Evolutionary conservation across 1,140 invertebrate genomes (phyloP).

Genomic region (Ephestia elutella): DNA sequence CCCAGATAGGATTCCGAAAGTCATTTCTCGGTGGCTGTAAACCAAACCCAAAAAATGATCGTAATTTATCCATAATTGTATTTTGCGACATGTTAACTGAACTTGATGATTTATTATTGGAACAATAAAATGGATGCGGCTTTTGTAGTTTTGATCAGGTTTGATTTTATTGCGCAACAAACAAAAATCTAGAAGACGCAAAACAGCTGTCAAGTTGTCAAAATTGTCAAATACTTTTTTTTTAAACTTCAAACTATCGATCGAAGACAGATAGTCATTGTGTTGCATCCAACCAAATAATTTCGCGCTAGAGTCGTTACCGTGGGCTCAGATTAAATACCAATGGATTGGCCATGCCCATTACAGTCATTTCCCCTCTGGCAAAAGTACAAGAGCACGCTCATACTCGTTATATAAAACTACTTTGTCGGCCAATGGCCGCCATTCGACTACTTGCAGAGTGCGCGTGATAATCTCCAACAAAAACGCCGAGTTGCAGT

Average conservation of each 20-base stretch:
- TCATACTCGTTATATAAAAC: no score
- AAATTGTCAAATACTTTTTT: background rate
- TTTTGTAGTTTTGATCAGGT: constrained; percentile 15
- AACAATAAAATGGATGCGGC: constrained; percentile 2
- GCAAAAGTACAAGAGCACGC: no score
- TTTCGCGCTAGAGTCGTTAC: no score
- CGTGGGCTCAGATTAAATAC: no score
- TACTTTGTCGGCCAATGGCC: no score
- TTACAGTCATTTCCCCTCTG: no score
- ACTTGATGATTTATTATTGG: constrained; percentile 22
- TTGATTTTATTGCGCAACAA: constrained; percentile 60
- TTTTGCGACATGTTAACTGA: constrained; percentile 33
- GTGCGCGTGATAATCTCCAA: no score
- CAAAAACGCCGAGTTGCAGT: no score
- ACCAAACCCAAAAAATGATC: constrained; percentile 51
- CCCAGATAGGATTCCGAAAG: constrained; percentile 66
- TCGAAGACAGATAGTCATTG: no score
- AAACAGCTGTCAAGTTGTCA: background rate
- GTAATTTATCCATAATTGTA: constrained; percentile 50
- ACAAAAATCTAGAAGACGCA: constrained; percentile 28
- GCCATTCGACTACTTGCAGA: no score
- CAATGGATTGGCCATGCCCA: no score
- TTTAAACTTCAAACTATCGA: background rate
- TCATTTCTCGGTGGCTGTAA: constrained; percentile 53
- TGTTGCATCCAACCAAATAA: no score